Conservation (phyloP, 2,113 vertebrate species). For the Oryzias melastigma region DNA sequence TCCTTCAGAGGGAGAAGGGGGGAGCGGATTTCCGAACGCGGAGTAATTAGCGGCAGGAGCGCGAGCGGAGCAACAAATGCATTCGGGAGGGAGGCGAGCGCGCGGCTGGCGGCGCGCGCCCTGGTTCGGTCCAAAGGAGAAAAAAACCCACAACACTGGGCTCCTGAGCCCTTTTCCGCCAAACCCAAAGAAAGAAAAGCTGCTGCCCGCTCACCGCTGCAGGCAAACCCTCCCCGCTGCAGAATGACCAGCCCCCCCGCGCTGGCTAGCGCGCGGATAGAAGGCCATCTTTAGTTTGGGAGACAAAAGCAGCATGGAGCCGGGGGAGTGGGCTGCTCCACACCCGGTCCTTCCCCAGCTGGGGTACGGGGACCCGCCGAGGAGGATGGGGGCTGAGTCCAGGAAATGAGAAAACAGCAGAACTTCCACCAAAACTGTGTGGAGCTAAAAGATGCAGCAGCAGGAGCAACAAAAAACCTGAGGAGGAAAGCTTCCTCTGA, state of each 20-base stretch:
- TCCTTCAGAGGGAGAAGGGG: slow-evolving; percentile 18
- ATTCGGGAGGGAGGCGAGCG: slow-evolving; percentile 52
- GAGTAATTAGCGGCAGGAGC: slow-evolving; percentile 52
- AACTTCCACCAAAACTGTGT: too few relatives aligned
- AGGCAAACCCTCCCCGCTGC: slow-evolving; percentile 1
- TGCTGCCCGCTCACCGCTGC: slow-evolving; percentile 11
- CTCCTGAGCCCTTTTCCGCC: slow-evolving; percentile 22
- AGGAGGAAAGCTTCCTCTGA: too few relatives aligned
- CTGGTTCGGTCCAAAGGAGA: slow-evolving; percentile 68
- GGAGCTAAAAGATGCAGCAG: too few relatives aligned
- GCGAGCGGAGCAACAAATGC: slow-evolving; percentile 54
- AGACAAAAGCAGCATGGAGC: slow-evolving; percentile 65
- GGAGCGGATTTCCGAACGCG: slow-evolving; percentile 35
- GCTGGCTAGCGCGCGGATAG: slow-evolving; percentile 17
- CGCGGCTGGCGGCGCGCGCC: slow-evolving; percentile 78
- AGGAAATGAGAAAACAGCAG: not conserved
- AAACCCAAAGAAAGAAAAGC: slow-evolving; percentile 13
- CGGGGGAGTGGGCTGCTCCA: slow-evolving; percentile 54
- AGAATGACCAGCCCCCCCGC: slow-evolving; percentile 4
- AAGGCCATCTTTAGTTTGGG: slow-evolving; percentile 58
- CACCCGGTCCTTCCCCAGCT: slow-evolving; percentile 42
- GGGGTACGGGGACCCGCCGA: slow-evolving; percentile 45
- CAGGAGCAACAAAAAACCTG: too few relatives aligned
- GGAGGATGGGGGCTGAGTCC: slow-evolving; percentile 14
- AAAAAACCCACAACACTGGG: too few relatives aligned